Base-by-base conservation (phyloP, 2,797 vertebrate species). In the Neosalanx taihuensis region DNA sequence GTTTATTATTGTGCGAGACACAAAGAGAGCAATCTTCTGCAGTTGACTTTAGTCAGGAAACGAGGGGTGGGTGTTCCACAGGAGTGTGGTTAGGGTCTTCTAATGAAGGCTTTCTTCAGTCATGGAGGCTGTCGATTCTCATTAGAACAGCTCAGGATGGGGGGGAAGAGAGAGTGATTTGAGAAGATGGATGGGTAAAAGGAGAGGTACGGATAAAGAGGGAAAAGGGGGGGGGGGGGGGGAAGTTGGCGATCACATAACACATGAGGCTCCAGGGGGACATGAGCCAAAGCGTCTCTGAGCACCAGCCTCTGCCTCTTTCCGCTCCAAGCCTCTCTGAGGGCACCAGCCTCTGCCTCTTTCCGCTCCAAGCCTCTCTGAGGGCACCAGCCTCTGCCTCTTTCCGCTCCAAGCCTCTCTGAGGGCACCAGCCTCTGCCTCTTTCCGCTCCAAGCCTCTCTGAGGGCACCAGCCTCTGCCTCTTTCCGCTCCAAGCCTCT, bases 1-100 rank as follows among this genome's bases (percentile, higher is more conserved):
- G 81, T 88, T 91, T 90, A 88, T 90, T 89, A 80, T 90, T 89
- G 73, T 84, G 86, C 84, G 84, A 26, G 23, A 88, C 85, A 86
- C 83, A 83, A 84, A 86, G 84, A 84, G 64, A 75, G 69, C 84
- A 83, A 89, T 87, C 75, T 88, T 88, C 78, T 85, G 85, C 81
- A 82, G 89, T 88, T 89, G 72, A 79, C 79, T 86, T 89, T 77
- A 81, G 79, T 46, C 80, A 73, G 64, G 17, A 76, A 71, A 81
- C 49, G 68, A 62, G 78, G 71, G 71, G 78, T 56, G 57, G 23
- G 9, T 46, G 73, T 72, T 79, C 83, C 64, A 76, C 69, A 62
- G 75, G 64, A 76, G 68, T 1, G 71, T 4, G 4, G 69, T 41
- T 64, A 12, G 76, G 63, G 18, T 60, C 75, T 68, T 58, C 65